These are phyloP conservation scores for Orchesella flavescens DNA, from an alignment of 2,888 invertebrate species.

Conservation along the genomic window DNA sequence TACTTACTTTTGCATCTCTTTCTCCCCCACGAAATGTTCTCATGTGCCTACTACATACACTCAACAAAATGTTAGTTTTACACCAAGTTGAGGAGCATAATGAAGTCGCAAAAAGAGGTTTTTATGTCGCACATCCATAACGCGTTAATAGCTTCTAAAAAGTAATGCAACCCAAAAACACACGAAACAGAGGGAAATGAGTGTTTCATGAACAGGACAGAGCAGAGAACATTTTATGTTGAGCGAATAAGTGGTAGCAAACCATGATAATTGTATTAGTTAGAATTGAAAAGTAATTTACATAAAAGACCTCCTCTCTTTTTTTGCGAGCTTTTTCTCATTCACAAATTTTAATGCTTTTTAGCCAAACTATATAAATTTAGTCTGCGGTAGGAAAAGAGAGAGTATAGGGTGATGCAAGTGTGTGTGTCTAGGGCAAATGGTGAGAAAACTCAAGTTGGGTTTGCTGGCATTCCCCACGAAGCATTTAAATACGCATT, in stretches of 20 bases:
- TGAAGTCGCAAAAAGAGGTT: neutral
- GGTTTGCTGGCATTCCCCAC: too few species aligned
- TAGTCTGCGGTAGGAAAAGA: too few species aligned
- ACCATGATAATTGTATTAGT: constrained; percentile 15
- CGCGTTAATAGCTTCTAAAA: neutral
- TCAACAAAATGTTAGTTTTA: too few species aligned
- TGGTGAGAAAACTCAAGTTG: too few species aligned
- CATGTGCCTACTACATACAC: too few species aligned
- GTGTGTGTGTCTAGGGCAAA: too few species aligned
- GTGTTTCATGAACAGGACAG: neutral
- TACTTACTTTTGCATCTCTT: too few species aligned
- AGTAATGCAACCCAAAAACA: too few species aligned
- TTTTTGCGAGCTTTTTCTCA: neutral
- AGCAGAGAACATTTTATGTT: neutral
- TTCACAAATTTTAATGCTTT: neutral
- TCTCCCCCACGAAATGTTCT: too few species aligned
- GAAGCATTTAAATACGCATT: neutral
- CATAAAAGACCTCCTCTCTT: neutral
- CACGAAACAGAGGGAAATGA: neutral
- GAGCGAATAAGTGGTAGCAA: constrained; percentile 12
- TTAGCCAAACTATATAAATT: too few species aligned
- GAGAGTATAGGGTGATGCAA: too few species aligned
- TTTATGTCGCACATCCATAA: neutral
- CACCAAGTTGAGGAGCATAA: neutral
- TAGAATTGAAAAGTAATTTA: constrained; percentile 8